Evolutionary conservation across 2,888 invertebrate genomes (phyloP), one percentile per base, ranked within the genome.

Genomic region (Encarsia formosa): DNA sequence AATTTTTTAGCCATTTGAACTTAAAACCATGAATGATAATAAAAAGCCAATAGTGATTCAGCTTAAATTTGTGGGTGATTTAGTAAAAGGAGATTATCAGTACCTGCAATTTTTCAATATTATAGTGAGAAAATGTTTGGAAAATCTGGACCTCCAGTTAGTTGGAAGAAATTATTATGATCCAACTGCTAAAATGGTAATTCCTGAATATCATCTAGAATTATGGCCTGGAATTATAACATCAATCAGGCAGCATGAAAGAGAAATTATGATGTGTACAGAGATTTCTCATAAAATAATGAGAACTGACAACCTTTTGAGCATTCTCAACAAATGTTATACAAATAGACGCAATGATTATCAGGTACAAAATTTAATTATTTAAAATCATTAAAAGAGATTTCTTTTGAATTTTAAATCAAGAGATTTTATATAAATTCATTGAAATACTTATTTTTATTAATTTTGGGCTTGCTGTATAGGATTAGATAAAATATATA

Each of bases 201-300:
- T 41, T 22, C 8, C 15, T 20, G 82, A 87, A 31, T 79, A 78
- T 57, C 79, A 76, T 41, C 65, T 91, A 13, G 84, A 88, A 65
- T 70, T 91, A 1, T 89, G 88, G 88, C 89, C 90, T 0, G 90
- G 90, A 0, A 88, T 86, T 61, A 77, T 83, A 20, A 91, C 91
- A 0, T 85, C 88, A 0, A 90, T 93, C 22, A 81, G 88, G 1
- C 87, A 89, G 58, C 87, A 88, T 67, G 92, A 94, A 66, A 73
- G 77, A 1, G 76, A 80, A 1, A 78, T 92, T 11, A 71, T 93
- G 11, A 77, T 93, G 76, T 86, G 86, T 35, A 78, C 83, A 0
- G 92, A 93, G 68, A 81, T 91, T 0, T 77, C 85, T 0, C 88
- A 90, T 67, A 92, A 92, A 75, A 85, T 91, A 0, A 81, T 92